A percentile compares a stretch with the other conserved stretches of the same genome.
These are phyloP conservation scores for Typhlichthys eigenmanni DNA, from an alignment of 2,797 vertebrate species.

Conservation along the genomic window DNA sequence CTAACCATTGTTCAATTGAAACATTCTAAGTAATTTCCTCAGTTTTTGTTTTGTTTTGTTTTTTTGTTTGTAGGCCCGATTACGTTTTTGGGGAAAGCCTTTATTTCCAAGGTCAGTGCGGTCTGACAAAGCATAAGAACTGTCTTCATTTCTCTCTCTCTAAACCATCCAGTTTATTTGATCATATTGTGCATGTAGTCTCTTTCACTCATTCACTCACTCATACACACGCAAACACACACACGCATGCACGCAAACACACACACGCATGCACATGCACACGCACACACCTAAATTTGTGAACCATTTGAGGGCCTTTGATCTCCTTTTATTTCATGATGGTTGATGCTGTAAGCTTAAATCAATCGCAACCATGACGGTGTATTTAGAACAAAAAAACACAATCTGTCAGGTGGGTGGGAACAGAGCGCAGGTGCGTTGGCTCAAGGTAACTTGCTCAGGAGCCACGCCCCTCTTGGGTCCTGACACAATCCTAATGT, in stretches of 20 bases:
- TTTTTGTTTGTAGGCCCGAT: slow-evolving; percentile 52
- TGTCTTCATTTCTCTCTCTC: slow-evolving; percentile 47
- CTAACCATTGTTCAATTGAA: slow-evolving; percentile 52
- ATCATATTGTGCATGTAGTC: slow-evolving; percentile 23
- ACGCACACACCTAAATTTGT: slow-evolving; percentile 29
- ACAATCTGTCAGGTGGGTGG: too few relatives aligned
- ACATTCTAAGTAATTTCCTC: slow-evolving; percentile 57
- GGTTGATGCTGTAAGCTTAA: slow-evolving; percentile 25
- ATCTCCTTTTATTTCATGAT: slow-evolving; percentile 28
- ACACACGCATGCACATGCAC: slow-evolving; percentile 5
- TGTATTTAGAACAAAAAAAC: slow-evolving; percentile 20
- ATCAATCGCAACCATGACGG: slow-evolving; percentile 20
- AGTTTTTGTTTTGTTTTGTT: slow-evolving; percentile 34
- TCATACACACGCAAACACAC: too few relatives aligned
- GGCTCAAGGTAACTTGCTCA: too few relatives aligned
- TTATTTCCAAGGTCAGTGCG: slow-evolving; percentile 68
- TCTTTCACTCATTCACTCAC: slow-evolving; percentile 17
- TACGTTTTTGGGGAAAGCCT: slow-evolving; percentile 59
- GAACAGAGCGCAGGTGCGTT: too few relatives aligned
- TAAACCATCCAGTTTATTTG: slow-evolving; percentile 54
- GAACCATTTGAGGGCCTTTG: slow-evolving; percentile 33
- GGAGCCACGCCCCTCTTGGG: too few relatives aligned
- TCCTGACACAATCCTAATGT: too few relatives aligned
- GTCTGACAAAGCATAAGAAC: slow-evolving; percentile 63
- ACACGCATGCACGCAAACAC: too few relatives aligned